Evolutionary conservation across 2,797 vertebrate species (phyloP), one percentile per base, ranked within the genome.

Genomic region (Trichosurus vulpecula): DNA sequence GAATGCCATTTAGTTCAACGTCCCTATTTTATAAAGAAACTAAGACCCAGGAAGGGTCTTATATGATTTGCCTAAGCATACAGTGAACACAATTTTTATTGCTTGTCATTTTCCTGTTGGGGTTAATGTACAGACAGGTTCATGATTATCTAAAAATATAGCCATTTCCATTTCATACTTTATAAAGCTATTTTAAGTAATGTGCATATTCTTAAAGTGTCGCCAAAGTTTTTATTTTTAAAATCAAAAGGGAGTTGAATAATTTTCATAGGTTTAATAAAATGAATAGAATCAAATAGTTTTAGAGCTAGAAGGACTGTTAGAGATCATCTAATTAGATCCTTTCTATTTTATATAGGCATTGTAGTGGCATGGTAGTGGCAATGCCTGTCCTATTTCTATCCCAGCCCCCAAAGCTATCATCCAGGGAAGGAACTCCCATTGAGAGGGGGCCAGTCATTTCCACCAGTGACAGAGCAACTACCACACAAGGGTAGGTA

Each of bases 121-220:
- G 41, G 57, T 90, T 3, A 94, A 96, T 55, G 55, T 56, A 94
- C 13, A 2, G 16, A 96, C 93, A 97, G 91, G 94, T 96, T 74
- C 16, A 74, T 41, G 16, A 41, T 74, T 74, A 74, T 97, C 93
- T 95, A 97, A 96, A 95, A 87, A 54, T 93, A 92, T 90, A 95
- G 74, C 89, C 91, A 92, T 31, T 54, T 54, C 47, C 95, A n/a
- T 93, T 93, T 92, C 19, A 93, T 74, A 95, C 93, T 93, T 91
- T 90, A 41, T 52, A 61, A 93, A 31, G 27, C 12, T 94, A 51
- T 22, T 94, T 6, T 87, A 94, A 96, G 14, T 16, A 30, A 91
- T 74, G 8, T 25, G 19, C 6, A 81, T 66, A 66, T 41, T 47
- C 66, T 81, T 81, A 41, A 81, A 47, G n/a, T 25, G 19, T 47